These are phyloP conservation scores for Spisula subtruncata DNA, from an alignment of 2,888 invertebrate genomes.

Conservation along the genomic window DNA sequence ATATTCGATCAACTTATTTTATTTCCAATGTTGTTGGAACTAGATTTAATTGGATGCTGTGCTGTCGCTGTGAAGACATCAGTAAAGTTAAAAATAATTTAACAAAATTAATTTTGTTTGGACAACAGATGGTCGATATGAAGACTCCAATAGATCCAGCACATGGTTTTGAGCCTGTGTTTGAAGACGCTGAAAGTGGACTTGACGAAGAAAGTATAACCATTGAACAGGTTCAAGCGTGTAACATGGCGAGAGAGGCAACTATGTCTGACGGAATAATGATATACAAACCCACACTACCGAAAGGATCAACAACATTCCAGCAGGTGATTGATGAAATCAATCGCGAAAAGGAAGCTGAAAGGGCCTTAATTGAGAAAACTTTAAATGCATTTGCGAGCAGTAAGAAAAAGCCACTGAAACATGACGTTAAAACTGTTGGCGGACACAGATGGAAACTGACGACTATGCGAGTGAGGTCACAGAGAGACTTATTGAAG, in stretches of 20 bases:
- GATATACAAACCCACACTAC: conserved; percentile 24
- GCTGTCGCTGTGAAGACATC: neutral
- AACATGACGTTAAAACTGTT: neutral
- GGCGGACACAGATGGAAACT: conserved; percentile 19
- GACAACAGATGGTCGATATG: neutral
- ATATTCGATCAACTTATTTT: neutral
- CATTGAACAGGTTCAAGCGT: neutral
- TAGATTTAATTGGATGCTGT: neutral
- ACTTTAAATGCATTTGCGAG: conserved; percentile 16
- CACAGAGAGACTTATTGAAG: conserved; percentile 18
- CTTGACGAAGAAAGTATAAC: conserved; percentile 5
- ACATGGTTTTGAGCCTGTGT: neutral
- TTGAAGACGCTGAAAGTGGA: conserved; percentile 28
- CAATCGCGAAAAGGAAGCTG: conserved; percentile 30
- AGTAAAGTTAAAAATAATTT: no score
- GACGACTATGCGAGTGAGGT: conserved; percentile 14
- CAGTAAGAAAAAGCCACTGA: conserved; percentile 26
- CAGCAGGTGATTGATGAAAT: conserved; percentile 38
- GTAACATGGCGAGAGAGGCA: neutral
- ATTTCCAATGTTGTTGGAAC: neutral
- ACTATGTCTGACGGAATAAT: neutral
- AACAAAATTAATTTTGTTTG: no score
- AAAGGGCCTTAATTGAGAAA: conserved; percentile 20
- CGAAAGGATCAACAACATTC: conserved; percentile 36
- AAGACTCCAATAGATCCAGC: neutral